Evolutionary conservation across 2,888 invertebrate species (phyloP).

Genomic region (Coecobrya sp.): DNA sequence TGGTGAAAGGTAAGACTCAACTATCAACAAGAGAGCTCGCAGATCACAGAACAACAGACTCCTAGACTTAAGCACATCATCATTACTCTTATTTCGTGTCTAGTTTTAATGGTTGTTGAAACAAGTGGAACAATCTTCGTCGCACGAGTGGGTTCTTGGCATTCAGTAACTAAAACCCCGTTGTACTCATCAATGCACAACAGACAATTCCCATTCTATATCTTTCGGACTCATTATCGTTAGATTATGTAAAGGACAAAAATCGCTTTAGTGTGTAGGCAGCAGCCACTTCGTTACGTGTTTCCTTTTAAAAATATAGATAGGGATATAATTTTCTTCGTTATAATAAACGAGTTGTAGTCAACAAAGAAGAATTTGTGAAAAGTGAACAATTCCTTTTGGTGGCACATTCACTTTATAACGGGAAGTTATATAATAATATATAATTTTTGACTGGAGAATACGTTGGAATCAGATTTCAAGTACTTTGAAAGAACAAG

Average conservation of each 20-base stretch:
- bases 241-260: not conserved
- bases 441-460: not conserved
- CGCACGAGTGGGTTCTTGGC: conserved; percentile 49
- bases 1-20: conserved; percentile 7
- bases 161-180: conserved; percentile 10
- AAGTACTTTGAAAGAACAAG: conserved; percentile 1
- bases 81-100: conserved; percentile 56
- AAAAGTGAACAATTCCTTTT: conserved; percentile 3
- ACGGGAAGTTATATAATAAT: too few species aligned
- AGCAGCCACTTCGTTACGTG: not conserved
- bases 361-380: not conserved
- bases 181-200: not conserved
- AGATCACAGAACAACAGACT: not conserved
- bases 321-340: not conserved
- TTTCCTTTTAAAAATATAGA: not conserved
- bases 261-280: not conserved
- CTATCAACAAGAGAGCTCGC: not conserved
- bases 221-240: conserved; percentile 2
- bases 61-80: conserved; percentile 36
- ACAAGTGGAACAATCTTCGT: conserved; percentile 52
- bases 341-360: not conserved
- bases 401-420: not conserved
- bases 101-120: conserved; percentile 33
- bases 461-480: conserved; percentile 20
- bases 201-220: not conserved